Percentiles rank a stretch among this genome's conserved stretches.
Evolutionary conservation across 1,140 invertebrate genomes (phyloP).

Genomic region (Halesus radiatus): DNA sequence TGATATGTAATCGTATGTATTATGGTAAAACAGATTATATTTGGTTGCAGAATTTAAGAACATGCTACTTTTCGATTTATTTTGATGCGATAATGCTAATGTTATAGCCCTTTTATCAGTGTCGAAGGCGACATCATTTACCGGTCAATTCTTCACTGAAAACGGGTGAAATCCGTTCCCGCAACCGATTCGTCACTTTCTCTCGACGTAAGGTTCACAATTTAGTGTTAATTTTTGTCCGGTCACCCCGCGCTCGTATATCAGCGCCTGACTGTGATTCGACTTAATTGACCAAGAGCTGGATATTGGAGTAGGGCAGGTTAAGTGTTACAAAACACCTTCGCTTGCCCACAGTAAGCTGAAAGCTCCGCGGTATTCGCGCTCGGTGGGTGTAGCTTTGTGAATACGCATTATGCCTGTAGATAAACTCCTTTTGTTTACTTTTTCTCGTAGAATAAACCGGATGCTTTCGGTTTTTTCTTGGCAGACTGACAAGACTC

Average conservation of each 20-base stretch:
- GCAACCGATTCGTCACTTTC: neutral
- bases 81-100: no score
- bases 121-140: no score
- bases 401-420: neutral
- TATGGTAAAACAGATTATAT: no score
- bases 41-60: no score
- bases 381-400: neutral
- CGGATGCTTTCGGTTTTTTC: slow-evolving; percentile 17
- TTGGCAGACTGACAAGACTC: slow-evolving; percentile 18
- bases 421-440: slow-evolving; percentile 11
- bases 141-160: neutral
- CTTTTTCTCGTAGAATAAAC: slow-evolving; percentile 9
- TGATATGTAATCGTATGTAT: no score
- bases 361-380: neutral
- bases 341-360: neutral
- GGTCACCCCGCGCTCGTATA: neutral
- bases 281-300: neutral
- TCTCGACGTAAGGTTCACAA: neutral
- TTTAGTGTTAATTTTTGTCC: neutral
- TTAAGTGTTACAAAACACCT: slow-evolving; percentile 6
- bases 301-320: neutral
- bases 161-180: neutral
- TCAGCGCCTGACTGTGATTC: slow-evolving; percentile 22
- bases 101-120: no score
- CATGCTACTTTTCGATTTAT: no score